Conservation (phyloP, 2,113 vertebrate genomes). For the Oriolus oriolus region DNA sequence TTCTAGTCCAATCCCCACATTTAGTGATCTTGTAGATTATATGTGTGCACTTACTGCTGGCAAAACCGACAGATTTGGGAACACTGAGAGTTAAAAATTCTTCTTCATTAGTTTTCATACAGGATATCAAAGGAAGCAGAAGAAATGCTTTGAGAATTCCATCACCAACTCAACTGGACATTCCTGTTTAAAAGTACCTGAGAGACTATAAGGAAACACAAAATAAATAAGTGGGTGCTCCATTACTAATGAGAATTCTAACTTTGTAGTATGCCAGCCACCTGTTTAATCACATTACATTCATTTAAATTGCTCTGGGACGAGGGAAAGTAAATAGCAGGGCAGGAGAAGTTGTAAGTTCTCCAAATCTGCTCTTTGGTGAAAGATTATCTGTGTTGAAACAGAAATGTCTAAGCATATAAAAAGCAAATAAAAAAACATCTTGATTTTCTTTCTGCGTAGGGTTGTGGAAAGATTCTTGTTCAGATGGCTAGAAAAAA, state of each 20-base stretch:
- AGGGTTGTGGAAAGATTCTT: not conserved
- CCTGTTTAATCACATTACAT: not conserved
- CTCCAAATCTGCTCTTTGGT: not conserved
- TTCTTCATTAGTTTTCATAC: not conserved
- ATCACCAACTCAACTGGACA: not conserved
- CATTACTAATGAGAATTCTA: not conserved
- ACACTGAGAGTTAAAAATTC: not conserved
- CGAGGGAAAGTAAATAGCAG: not conserved
- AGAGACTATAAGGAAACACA: not conserved
- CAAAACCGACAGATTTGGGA: not conserved
- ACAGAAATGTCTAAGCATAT: not conserved
- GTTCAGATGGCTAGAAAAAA: not conserved
- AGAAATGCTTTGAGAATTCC: not conserved
- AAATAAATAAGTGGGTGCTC: not conserved
- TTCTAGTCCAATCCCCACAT: not conserved
- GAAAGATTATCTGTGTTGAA: not conserved
- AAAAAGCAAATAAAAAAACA: not conserved
- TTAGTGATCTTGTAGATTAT: not conserved
- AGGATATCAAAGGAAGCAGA: not conserved
- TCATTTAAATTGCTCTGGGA: not conserved
- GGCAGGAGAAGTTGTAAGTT: not conserved
- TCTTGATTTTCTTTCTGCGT: not conserved
- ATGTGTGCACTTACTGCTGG: not conserved
- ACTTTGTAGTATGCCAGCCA: not conserved
- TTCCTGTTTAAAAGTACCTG: not conserved